Conservation (phyloP, 2,113 vertebrate species). For the Danio rerio region DNA sequence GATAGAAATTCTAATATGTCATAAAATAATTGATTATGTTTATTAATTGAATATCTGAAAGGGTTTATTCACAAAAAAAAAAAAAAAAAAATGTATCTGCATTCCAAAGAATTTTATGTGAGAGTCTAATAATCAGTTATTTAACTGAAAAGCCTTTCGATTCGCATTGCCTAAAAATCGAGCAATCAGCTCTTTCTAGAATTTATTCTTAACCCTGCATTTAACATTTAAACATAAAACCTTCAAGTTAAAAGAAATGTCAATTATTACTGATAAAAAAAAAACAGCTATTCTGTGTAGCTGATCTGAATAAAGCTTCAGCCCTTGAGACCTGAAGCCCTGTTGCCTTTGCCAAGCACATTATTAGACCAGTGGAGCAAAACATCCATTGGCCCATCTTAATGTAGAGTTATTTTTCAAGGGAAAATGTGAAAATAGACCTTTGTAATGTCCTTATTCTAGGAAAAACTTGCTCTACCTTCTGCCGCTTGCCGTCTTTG, state of each 20-base stretch:
- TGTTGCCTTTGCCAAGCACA: slow-evolving; percentile 26
- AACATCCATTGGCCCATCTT: slow-evolving; percentile 51
- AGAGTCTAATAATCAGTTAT: too few relatives aligned
- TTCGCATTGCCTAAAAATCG: too few relatives aligned
- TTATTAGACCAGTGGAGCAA: slow-evolving; percentile 49
- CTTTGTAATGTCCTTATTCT: slow-evolving; percentile 62
- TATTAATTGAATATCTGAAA: too few relatives aligned
- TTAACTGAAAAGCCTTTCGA: too few relatives aligned
- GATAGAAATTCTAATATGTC: too few relatives aligned
- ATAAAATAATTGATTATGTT: too few relatives aligned
- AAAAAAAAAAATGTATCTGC: too few relatives aligned
- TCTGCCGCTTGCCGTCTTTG: slow-evolving; percentile 54
- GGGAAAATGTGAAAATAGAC: slow-evolving; percentile 35
- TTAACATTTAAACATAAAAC: too few relatives aligned
- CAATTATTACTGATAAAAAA: neutral
- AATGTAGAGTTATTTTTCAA: slow-evolving; percentile 57
- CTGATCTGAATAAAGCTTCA: slow-evolving; percentile 1
- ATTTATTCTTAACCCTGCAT: too few relatives aligned
- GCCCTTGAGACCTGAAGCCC: neutral
- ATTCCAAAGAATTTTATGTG: too few relatives aligned
- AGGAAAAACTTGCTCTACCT: slow-evolving; percentile 44
- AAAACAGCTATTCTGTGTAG: neutral
- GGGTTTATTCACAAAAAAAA: too few relatives aligned
- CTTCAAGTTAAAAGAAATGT: neutral
- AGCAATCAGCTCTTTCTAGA: too few relatives aligned